Conservation (phyloP, 2,888 invertebrate genomes). For the Ceriagrion tenellum region DNA sequence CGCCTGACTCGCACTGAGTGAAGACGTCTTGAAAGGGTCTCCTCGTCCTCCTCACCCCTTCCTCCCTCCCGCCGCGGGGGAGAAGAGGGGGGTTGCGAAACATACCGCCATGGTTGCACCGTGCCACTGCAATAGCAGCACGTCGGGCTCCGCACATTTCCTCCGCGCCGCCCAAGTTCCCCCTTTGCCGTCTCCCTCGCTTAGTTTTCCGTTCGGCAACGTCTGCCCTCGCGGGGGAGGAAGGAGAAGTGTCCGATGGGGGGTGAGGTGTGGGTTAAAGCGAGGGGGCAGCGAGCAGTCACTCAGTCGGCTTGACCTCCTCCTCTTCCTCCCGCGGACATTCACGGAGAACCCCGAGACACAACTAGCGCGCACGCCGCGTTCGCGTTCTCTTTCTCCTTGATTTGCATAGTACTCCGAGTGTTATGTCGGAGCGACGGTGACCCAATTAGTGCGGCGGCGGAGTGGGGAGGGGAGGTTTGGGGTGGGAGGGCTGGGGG, state of each 20-base stretch:
- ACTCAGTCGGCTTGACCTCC: background rate
- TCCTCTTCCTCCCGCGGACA: background rate
- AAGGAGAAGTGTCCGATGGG: too few species aligned
- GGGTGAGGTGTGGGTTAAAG: background rate
- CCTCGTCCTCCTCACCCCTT: background rate
- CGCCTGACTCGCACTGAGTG: background rate
- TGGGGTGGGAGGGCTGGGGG: background rate
- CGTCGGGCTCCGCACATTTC: background rate
- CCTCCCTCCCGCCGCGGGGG: background rate
- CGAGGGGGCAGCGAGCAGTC: background rate
- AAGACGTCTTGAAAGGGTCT: background rate
- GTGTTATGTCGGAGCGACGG: constrained; percentile 28
- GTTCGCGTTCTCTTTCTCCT: background rate
- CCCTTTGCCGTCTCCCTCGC: background rate
- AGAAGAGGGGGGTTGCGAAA: background rate
- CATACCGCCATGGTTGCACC: background rate
- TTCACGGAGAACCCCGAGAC: background rate
- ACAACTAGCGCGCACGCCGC: background rate
- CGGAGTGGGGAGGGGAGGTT: background rate
- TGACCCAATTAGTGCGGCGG: constrained; percentile 19
- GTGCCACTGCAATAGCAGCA: background rate
- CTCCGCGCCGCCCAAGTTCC: background rate
- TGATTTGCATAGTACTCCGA: constrained; percentile 31
- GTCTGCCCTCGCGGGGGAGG: too few species aligned
- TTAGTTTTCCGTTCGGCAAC: too few species aligned